Evolutionary conservation across 1,140 invertebrate species (phyloP).

Genomic region (Drosophila aff.): DNA sequence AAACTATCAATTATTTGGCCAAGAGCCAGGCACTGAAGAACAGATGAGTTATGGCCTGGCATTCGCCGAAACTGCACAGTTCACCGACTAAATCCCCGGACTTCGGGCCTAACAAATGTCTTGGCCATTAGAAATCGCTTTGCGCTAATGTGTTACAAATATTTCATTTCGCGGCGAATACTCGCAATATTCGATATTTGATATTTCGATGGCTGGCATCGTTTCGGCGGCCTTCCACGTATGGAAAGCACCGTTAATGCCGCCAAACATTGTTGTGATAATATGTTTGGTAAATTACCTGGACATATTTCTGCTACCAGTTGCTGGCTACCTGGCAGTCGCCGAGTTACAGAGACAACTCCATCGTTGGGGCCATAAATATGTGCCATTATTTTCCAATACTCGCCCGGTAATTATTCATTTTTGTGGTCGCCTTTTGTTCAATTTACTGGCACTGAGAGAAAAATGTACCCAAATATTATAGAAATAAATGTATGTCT

Average conservation of each 20-base stretch:
- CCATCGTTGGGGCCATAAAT: conserved; percentile 48
- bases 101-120: conserved; percentile 61
- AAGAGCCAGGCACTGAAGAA: conserved; percentile 18
- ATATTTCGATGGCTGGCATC: conserved; percentile 35
- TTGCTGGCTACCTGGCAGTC: conserved; percentile 24
- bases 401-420: conserved; percentile 74
- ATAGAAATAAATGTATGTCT: not conserved
- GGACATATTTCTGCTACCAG: conserved; percentile 74
- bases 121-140: conserved; percentile 75
- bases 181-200: conserved; percentile 4
- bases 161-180: conserved; percentile 57
- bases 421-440: conserved; percentile 76
- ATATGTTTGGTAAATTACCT: conserved; percentile 77
- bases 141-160: conserved; percentile 81
- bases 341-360: conserved; percentile 44
- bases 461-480: not conserved
- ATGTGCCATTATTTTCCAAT: conserved; percentile 54
- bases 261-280: conserved; percentile 76
- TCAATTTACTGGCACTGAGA: not conserved
- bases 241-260: conserved; percentile 78
- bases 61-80: conserved; percentile 44
- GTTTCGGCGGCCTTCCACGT: conserved; percentile 45
- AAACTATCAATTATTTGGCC: conserved; percentile 47
- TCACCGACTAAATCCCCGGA: conserved; percentile 54
- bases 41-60: conserved; percentile 45